These are phyloP conservation scores for Addax nasomaculatus DNA, from an alignment of 2,113 vertebrate genomes.

Conservation along the genomic window DNA sequence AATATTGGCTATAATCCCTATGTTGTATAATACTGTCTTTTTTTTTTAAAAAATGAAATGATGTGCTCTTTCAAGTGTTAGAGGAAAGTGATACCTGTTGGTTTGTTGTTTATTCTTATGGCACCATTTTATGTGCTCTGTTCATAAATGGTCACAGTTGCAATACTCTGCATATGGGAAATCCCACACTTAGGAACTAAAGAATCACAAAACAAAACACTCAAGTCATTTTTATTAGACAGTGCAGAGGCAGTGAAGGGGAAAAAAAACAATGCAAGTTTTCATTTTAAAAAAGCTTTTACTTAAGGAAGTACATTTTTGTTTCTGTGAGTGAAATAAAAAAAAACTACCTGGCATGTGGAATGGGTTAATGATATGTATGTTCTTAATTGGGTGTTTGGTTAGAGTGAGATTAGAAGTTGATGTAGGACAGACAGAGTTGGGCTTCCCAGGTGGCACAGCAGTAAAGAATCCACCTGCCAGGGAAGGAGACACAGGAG, in stretches of 20 bases:
- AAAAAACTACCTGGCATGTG: background rate
- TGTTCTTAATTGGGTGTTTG: background rate
- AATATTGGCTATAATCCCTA: background rate
- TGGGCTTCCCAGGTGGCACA: background rate
- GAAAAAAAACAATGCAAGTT: background rate
- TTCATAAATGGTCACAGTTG: background rate
- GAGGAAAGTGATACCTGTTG: background rate
- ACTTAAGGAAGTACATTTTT: background rate
- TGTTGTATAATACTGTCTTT: background rate
- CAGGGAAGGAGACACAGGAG: background rate
- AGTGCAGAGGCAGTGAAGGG: background rate
- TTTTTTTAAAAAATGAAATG: background rate
- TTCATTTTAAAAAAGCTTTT: background rate
- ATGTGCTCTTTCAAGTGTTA: background rate
- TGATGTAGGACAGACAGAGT: background rate
- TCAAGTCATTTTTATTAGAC: background rate
- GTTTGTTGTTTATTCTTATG: background rate
- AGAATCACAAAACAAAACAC: background rate
- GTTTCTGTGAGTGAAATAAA: constrained; percentile 14
- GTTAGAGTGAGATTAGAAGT: background rate
- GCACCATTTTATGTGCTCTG: background rate
- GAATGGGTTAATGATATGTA: background rate
- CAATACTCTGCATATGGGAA: background rate
- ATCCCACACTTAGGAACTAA: background rate
- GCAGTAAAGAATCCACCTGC: background rate